Conservation (phyloP, 2,113 vertebrate genomes). For the Campylorhamphus procurvoides region DNA sequence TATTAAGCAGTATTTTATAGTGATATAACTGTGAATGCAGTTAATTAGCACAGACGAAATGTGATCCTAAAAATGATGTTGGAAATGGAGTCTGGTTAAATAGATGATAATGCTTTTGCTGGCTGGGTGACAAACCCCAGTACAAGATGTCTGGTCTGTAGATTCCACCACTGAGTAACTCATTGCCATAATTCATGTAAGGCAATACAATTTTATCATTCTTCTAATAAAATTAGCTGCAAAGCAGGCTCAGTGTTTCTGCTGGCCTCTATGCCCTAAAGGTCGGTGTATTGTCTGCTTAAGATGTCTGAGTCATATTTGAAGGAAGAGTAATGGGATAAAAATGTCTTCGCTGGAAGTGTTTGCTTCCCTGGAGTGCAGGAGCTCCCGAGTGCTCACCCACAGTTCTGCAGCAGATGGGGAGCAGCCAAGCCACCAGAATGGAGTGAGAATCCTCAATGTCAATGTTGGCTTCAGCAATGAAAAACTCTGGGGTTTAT, state of each 20-base stretch:
- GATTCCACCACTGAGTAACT: conserved; percentile 15
- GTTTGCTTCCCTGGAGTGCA: conserved; percentile 28
- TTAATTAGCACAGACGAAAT: conserved; percentile 30
- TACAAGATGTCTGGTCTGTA: conserved; percentile 39
- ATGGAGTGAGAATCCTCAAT: conserved; percentile 1
- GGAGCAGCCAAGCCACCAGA: conserved; percentile 29
- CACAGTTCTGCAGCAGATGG: neutral
- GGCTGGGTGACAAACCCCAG: conserved; percentile 29
- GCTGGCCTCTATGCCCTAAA: conserved; percentile 10
- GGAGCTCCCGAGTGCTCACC: neutral
- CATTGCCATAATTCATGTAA: neutral
- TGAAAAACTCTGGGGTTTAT: neutral
- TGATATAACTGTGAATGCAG: neutral
- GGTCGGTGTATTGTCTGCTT: conserved; percentile 17
- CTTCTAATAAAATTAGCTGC: conserved; percentile 26
- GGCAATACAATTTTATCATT: conserved; percentile 38
- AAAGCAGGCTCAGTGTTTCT: conserved; percentile 1
- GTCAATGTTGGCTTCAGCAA: neutral
- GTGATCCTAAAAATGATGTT: conserved; percentile 19
- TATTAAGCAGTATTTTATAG: neutral
- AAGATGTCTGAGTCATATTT: neutral
- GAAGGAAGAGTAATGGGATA: conserved; percentile 30
- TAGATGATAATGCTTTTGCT: conserved; percentile 41
- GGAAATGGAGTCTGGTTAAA: neutral
- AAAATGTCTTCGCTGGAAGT: conserved; percentile 8